These are phyloP conservation scores for Zaprionus davidi DNA, from an alignment of 1,140 invertebrate species.

Conservation along the genomic window DNA sequence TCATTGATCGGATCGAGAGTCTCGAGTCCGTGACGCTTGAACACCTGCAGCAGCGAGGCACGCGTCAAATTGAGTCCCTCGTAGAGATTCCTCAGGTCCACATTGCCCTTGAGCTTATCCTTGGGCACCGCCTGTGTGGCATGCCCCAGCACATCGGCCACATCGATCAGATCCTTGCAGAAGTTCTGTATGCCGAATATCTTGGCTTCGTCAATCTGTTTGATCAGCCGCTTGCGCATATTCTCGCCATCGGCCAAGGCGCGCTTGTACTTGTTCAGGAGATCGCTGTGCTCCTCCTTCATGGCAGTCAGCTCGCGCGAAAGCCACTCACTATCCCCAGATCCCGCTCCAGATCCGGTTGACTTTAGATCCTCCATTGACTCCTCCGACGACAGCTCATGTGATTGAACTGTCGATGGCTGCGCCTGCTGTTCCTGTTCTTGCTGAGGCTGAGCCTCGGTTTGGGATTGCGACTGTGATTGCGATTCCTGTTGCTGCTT, in stretches of 20 bases:
- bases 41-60: constrained; percentile 93
- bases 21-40: constrained; percentile 94
- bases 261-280: constrained; percentile 95
- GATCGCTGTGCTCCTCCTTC: constrained; percentile 85
- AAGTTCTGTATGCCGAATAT: constrained; percentile 98
- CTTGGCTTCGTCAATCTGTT: constrained; percentile 97
- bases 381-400: neutral
- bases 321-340: constrained; percentile 84
- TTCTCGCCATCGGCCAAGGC: constrained; percentile 98
- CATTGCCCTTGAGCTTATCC: constrained; percentile 89
- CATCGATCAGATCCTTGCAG: constrained; percentile 98
- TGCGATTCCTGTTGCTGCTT: constrained; percentile 1
- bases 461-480: neutral
- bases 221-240: constrained; percentile 92
- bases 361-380: constrained; percentile 29
- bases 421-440: constrained; percentile 26
- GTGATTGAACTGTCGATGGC: constrained; percentile 36
- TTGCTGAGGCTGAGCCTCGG: neutral
- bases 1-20: constrained; percentile 94
- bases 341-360: constrained; percentile 84
- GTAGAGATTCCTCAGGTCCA: constrained; percentile 93
- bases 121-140: constrained; percentile 96
- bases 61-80: constrained; percentile 96
- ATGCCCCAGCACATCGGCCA: constrained; percentile 95
- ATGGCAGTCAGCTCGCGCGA: constrained; percentile 86